Conservation (phyloP, 1,140 invertebrate genomes). For the Drosophila arawakana region DNA sequence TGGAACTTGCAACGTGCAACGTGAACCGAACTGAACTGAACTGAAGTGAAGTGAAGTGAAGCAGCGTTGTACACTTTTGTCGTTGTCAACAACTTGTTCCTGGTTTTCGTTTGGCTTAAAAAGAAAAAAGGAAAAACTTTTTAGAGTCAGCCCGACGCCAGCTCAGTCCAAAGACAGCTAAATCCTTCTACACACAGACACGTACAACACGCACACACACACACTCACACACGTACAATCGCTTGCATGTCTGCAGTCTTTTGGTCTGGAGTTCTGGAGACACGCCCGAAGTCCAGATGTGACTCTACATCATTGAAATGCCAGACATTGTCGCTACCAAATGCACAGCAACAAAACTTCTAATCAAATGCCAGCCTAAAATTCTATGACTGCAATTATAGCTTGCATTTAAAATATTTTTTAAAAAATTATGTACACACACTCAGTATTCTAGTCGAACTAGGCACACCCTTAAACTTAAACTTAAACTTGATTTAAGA, state of each 20-base stretch:
- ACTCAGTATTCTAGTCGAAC: too few species aligned
- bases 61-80: conserved; percentile 45
- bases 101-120: conserved; percentile 13
- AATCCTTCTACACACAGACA: conserved; percentile 49
- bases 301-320: conserved; percentile 1
- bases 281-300: conserved; percentile 14
- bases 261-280: not conserved
- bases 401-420: too few species aligned
- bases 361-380: too few species aligned
- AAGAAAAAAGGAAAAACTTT: conserved; percentile 24
- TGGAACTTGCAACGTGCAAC: conserved; percentile 17
- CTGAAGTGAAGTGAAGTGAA: not conserved
- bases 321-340: not conserved
- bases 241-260: conserved; percentile 13
- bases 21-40: not conserved
- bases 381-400: too few species aligned
- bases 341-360: too few species aligned
- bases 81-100: conserved; percentile 71
- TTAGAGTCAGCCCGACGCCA: conserved; percentile 24
- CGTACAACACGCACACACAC: not conserved
- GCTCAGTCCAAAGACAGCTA: conserved; percentile 51
- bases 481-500: too few species aligned
- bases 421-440: too few species aligned
- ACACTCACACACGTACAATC: not conserved
- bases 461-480: too few species aligned